phyloP scores from a whole-genome alignment of 1,140 invertebrate genomes.

The Zophobas morio region DNA sequence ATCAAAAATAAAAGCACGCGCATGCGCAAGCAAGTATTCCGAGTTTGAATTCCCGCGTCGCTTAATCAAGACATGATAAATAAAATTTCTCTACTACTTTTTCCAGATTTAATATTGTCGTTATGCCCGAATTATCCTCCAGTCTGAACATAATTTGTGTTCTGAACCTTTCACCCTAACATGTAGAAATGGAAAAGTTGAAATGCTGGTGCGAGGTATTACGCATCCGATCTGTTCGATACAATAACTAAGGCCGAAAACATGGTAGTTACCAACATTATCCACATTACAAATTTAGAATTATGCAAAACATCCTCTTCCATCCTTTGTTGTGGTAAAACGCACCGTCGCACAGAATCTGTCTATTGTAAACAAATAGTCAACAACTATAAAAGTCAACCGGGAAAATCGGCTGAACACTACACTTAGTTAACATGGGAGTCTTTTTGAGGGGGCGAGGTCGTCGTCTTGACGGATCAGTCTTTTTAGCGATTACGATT shows the following conservation, averaged over 20 bases:
- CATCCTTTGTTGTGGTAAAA: slow-evolving; percentile 50
- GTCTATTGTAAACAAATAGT: slow-evolving; percentile 48
- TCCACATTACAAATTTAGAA: slow-evolving; percentile 65
- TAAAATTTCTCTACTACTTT: too few relatives aligned
- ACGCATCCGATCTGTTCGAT: too few relatives aligned
- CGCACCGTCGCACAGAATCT: slow-evolving; percentile 48
- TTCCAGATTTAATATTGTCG: too few relatives aligned
- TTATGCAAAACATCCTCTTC: slow-evolving; percentile 61
- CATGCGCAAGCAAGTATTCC: too few relatives aligned
- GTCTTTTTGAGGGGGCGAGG: slow-evolving; percentile 21
- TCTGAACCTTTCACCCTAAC: too few relatives aligned
- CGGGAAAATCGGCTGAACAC: slow-evolving; percentile 48
- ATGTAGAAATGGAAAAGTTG: too few relatives aligned
- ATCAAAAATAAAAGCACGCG: too few relatives aligned
- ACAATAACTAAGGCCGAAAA: slow-evolving; percentile 64
- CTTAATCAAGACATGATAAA: too few relatives aligned
- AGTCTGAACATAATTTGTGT: too few relatives aligned
- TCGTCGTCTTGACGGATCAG: slow-evolving; percentile 44
- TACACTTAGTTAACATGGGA: slow-evolving; percentile 55
- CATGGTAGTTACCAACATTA: slow-evolving; percentile 56
- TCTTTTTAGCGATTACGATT: slow-evolving; percentile 32
- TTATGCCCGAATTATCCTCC: too few relatives aligned
- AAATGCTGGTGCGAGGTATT: too few relatives aligned
- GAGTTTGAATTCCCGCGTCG: too few relatives aligned
- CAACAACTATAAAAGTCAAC: slow-evolving; percentile 54